phyloP scores from a whole-genome alignment of 2,113 vertebrate species.

The Canis aureus region DNA sequence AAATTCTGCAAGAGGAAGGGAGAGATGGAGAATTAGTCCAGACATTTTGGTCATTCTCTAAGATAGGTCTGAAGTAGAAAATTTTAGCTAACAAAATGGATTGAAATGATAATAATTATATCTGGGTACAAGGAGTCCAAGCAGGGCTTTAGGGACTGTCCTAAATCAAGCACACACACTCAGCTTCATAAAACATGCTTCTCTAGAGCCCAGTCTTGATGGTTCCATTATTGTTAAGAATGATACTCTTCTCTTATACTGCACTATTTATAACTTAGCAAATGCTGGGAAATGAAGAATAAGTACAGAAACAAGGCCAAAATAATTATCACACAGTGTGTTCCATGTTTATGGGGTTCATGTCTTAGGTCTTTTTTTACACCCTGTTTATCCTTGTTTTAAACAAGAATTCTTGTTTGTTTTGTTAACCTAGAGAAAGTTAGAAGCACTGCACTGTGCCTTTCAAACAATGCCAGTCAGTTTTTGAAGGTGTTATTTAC shows the following conservation, averaged over 20 bases:
- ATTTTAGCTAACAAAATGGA: not conserved
- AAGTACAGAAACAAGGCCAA: slow-evolving; percentile 4
- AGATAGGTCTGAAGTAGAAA: not conserved
- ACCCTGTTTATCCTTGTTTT: slow-evolving; percentile 10
- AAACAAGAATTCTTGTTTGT: not conserved
- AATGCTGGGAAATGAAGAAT: not conserved
- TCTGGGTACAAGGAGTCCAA: not conserved
- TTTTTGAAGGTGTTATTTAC: slow-evolving; percentile 16
- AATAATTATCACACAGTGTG: not conserved
- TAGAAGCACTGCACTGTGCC: not conserved
- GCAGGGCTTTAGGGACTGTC: not conserved
- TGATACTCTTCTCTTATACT: not conserved
- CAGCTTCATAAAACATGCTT: not conserved
- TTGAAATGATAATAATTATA: not conserved
- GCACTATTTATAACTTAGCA: not conserved
- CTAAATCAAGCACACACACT: not conserved
- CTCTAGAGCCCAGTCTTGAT: not conserved
- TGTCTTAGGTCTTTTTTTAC: not conserved
- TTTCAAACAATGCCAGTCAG: not conserved
- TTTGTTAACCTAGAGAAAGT: not conserved
- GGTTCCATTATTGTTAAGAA: not conserved
- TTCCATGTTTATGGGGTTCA: not conserved
- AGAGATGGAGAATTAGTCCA: not conserved
- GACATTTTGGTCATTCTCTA: not conserved
- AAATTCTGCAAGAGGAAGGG: not conserved